Evolutionary conservation across 2,888 invertebrate genomes (phyloP).

Genomic region (Pachymerium ferrugineum): DNA sequence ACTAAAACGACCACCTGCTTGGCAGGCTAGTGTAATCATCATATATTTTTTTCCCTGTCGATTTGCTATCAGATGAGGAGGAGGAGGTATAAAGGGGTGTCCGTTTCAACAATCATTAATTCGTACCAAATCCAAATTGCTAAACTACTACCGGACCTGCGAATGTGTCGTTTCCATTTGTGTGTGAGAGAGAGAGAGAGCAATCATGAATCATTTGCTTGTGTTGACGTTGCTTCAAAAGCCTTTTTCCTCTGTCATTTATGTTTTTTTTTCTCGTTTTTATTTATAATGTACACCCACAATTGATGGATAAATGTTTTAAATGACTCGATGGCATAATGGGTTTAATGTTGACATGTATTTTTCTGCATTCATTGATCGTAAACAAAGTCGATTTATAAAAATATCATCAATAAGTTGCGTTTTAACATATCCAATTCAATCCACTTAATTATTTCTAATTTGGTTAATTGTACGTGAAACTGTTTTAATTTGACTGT

Average conservation of each 20-base stretch:
- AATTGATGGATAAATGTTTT: slow-evolving; percentile 12
- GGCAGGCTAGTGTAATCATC: slow-evolving; percentile 3
- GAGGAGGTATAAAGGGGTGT: background rate
- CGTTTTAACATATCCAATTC: no score
- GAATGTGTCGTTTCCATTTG: background rate
- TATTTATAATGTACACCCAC: background rate
- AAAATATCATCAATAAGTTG: no score
- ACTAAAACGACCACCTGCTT: slow-evolving; percentile 2
- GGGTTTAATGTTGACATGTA: background rate
- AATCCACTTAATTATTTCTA: no score
- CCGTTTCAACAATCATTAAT: background rate
- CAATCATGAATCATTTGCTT: slow-evolving; percentile 4
- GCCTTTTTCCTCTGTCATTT: slow-evolving; percentile 9
- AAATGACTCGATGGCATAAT: background rate
- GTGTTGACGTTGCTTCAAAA: background rate
- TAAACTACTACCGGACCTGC: background rate
- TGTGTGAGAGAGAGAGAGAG: background rate
- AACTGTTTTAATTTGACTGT: no score
- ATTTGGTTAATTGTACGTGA: no score
- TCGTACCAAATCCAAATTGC: background rate
- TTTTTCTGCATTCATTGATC: slow-evolving; percentile 2
- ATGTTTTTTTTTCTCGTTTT: background rate
- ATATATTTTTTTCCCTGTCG: slow-evolving; percentile 7
- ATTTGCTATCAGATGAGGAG: background rate
- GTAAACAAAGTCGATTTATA: no score